These are phyloP conservation scores for Eidolon helvum DNA, from an alignment of 2,113 vertebrate genomes.

Conservation along the genomic window DNA sequence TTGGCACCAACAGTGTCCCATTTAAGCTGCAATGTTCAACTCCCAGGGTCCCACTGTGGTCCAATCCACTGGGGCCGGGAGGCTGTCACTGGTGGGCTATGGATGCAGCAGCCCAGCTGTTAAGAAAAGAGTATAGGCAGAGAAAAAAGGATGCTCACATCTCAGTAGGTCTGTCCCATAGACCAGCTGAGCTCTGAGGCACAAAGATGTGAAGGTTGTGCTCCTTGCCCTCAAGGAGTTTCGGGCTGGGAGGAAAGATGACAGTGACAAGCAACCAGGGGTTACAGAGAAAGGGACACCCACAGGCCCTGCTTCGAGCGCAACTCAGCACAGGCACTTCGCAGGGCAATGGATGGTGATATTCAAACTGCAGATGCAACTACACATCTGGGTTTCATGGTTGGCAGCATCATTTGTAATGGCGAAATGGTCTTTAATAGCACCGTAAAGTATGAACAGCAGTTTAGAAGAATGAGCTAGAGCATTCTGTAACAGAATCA, in stretches of 20 bases:
- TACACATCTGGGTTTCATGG: accelerated
- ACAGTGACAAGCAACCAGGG: neutral
- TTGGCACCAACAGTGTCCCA: neutral
- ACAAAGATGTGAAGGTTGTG: neutral
- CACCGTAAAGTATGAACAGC: neutral
- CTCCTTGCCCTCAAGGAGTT: neutral
- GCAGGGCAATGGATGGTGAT: neutral
- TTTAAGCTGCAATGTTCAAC: neutral
- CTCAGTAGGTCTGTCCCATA: neutral
- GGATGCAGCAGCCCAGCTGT: neutral
- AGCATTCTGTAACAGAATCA: neutral
- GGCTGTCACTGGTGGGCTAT: neutral
- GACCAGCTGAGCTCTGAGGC: neutral
- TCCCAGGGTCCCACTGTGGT: neutral
- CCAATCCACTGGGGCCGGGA: neutral
- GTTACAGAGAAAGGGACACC: neutral
- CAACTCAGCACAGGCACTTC: neutral
- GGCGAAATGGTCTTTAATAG: neutral
- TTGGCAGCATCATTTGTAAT: neutral
- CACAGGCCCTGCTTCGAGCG: neutral
- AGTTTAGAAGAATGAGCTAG: neutral
- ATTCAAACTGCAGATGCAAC: neutral
- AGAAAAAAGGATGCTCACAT: neutral
- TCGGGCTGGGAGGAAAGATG: neutral
- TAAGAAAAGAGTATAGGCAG: neutral